A percentile compares a stretch with the other conserved stretches of the same genome.
Conservation (phyloP, 2,888 invertebrate species). For the Psylliodes chrysocephalus region DNA sequence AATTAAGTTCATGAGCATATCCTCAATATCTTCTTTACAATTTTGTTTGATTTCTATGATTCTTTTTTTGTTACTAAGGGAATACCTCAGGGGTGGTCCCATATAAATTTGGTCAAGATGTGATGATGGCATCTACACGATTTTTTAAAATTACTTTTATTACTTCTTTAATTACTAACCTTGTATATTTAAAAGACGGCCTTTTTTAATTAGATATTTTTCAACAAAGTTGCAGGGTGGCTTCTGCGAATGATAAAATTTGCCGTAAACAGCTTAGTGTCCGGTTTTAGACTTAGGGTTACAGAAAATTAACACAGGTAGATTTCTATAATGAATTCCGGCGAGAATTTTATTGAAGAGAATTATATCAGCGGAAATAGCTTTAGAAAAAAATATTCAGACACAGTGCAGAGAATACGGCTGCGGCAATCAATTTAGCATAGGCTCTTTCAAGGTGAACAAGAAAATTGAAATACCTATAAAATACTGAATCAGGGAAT, state of each 20-base stretch:
- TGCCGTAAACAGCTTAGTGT: not conserved
- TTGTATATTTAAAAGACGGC: too few relatives aligned
- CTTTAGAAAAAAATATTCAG: constrained; percentile 39
- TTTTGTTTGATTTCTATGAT: too few relatives aligned
- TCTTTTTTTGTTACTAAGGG: too few relatives aligned
- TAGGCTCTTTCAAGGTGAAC: constrained; percentile 55
- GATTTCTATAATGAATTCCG: constrained; percentile 9
- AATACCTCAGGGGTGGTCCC: too few relatives aligned
- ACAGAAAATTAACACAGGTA: constrained; percentile 1
- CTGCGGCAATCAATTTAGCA: constrained; percentile 30
- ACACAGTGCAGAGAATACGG: constrained; percentile 34
- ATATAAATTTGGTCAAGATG: too few relatives aligned
- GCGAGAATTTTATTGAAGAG: not conserved
- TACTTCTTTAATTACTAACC: too few relatives aligned
- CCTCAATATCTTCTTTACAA: too few relatives aligned
- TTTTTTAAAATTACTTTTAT: too few relatives aligned
- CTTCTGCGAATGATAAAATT: not conserved
- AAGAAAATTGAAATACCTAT: constrained; percentile 55
- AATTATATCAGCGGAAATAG: constrained; percentile 35
- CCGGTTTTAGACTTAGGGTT: not conserved
- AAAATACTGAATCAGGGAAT: constrained; percentile 35
- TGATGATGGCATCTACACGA: too few relatives aligned
- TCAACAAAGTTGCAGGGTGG: not conserved
- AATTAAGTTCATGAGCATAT: too few relatives aligned
- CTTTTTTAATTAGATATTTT: too few relatives aligned